A percentile compares a stretch with the other conserved stretches of the same genome.
phyloP scores from a whole-genome alignment of 1,140 invertebrate genomes.

The Harlomillsia oculata region DNA sequence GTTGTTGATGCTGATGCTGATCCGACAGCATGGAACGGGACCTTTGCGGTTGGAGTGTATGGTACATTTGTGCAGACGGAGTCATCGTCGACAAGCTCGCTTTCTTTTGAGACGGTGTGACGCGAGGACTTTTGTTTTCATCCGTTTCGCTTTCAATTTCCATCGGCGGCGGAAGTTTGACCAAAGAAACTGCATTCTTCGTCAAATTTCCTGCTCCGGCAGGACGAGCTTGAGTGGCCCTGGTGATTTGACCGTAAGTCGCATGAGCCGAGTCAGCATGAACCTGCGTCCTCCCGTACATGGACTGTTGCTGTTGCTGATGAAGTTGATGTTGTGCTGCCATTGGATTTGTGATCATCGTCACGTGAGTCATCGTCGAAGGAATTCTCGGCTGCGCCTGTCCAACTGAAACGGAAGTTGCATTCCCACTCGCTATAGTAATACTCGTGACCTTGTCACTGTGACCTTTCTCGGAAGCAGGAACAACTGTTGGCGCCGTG shows the following conservation, averaged over 20 bases:
- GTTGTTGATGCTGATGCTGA: slow-evolving; percentile 15
- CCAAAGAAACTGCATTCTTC: slow-evolving; percentile 61
- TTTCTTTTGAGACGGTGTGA: slow-evolving; percentile 23
- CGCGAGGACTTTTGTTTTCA: slow-evolving; percentile 38
- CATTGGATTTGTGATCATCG: slow-evolving; percentile 5
- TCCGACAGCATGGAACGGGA: slow-evolving; percentile 27
- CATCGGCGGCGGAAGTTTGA: slow-evolving; percentile 67
- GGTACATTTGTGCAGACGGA: slow-evolving; percentile 21
- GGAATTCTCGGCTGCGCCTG: not conserved
- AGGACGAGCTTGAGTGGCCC: slow-evolving; percentile 1
- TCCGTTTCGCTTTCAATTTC: slow-evolving; percentile 59
- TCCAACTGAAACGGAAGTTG: not conserved
- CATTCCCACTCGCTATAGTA: not conserved
- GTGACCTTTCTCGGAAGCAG: not conserved
- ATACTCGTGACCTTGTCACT: not conserved
- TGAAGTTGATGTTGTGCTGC: slow-evolving; percentile 6
- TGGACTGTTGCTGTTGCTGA: not conserved
- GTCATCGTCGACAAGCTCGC: not conserved
- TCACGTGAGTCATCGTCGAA: not conserved
- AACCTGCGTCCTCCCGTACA: not conserved
- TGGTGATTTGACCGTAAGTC: slow-evolving; percentile 21
- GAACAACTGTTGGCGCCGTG: slow-evolving; percentile 13
- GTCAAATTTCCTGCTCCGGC: slow-evolving; percentile 41
- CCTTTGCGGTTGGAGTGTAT: slow-evolving; percentile 33
- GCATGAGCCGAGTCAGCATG: not conserved